These are phyloP conservation scores for Melolontha melolontha DNA, from an alignment of 2,888 invertebrate genomes.

Conservation along the genomic window DNA sequence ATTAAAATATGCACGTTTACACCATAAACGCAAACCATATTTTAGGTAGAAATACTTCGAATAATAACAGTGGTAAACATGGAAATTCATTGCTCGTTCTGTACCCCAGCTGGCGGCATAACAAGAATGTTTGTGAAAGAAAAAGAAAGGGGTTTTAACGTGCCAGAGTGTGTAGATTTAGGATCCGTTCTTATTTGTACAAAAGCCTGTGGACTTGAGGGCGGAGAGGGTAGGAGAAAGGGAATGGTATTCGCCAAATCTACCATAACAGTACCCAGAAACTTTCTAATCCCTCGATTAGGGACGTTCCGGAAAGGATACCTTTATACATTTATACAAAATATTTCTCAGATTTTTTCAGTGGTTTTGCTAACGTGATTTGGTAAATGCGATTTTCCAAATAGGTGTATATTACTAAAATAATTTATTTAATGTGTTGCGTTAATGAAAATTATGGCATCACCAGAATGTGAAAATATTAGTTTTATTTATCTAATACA, in stretches of 20 bases:
- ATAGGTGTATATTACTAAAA: too few species aligned
- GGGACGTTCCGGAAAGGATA: slow-evolving; percentile 21
- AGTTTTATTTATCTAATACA: too few species aligned
- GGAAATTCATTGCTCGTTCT: not conserved
- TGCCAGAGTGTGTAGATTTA: slow-evolving; percentile 11
- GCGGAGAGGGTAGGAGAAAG: slow-evolving; percentile 3
- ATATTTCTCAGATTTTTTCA: slow-evolving; percentile 1
- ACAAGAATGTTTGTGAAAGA: slow-evolving; percentile 11
- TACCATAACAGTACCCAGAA: slow-evolving; percentile 15
- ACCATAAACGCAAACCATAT: not conserved
- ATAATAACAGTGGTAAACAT: slow-evolving; percentile 15
- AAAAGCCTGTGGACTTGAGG: not conserved
- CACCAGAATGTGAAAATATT: too few species aligned
- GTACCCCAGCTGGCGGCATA: slow-evolving; percentile 17
- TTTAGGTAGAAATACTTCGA: not conserved
- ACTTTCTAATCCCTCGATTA: slow-evolving; percentile 29
- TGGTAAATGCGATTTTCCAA: not conserved
- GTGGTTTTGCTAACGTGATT: not conserved
- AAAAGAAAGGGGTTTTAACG: slow-evolving; percentile 15
- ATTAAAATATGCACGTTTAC: slow-evolving; percentile 7
- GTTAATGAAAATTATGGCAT: too few species aligned
- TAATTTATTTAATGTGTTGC: too few species aligned
- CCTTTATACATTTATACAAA: not conserved
- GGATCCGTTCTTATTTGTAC: slow-evolving; percentile 13
- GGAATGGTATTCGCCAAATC: slow-evolving; percentile 14